Conservation (phyloP, 2,797 vertebrate species). For the Malurus leucopterus region DNA sequence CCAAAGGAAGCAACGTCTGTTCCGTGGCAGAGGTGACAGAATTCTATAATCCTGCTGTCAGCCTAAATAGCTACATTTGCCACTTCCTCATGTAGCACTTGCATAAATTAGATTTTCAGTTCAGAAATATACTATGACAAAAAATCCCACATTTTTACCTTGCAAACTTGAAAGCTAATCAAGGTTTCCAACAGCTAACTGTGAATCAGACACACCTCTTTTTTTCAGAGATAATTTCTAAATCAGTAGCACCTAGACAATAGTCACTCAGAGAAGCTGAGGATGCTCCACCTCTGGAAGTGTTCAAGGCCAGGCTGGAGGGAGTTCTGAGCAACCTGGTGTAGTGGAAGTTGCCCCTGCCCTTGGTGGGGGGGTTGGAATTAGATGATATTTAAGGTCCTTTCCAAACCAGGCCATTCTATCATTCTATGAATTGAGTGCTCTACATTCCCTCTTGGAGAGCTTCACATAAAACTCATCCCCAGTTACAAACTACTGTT, state of each 20-base stretch:
- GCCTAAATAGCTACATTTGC: constrained; percentile 33
- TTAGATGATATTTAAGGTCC: background rate
- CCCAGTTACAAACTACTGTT: background rate
- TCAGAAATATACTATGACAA: constrained; percentile 10
- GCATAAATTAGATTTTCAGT: constrained; percentile 42
- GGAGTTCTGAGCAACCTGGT: background rate
- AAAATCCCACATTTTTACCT: background rate
- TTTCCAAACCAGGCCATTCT: background rate
- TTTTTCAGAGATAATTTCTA: background rate
- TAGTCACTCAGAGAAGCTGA: background rate
- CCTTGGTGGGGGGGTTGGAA: background rate
- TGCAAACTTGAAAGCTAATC: background rate
- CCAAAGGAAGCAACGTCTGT: constrained; percentile 10
- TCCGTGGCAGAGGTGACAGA: constrained; percentile 28
- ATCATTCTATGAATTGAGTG: background rate
- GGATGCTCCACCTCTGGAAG: background rate
- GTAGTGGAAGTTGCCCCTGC: background rate
- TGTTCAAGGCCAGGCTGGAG: background rate
- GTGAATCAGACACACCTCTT: background rate
- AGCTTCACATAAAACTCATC: background rate
- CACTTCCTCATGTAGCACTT: background rate
- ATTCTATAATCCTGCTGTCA: constrained; percentile 47
- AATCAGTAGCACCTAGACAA: background rate
- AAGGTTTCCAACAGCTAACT: background rate
- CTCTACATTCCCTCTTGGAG: background rate